Conservation (phyloP, 2,113 vertebrate species). For the Menidia beryllina region DNA sequence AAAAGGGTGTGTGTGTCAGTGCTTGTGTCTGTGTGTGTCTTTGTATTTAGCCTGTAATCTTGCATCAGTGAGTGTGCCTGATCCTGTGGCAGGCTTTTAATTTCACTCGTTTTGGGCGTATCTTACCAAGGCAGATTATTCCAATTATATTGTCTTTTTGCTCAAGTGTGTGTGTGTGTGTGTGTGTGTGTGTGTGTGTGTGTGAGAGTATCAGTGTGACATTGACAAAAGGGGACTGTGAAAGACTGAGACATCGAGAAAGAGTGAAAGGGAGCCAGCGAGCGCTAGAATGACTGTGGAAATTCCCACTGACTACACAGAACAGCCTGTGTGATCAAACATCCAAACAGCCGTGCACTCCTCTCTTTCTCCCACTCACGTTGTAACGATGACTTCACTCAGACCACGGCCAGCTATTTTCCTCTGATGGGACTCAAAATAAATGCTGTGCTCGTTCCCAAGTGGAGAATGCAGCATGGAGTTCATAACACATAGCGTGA, state of each 20-base stretch:
- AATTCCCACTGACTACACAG: conserved; percentile 75
- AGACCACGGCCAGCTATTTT: conserved; percentile 43
- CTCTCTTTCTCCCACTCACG: conserved; percentile 35
- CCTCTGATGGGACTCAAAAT: conserved; percentile 54
- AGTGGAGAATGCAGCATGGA: conserved; percentile 26
- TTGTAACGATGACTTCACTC: conserved; percentile 63
- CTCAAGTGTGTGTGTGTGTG: conserved; percentile 20
- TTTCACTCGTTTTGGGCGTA: conserved; percentile 67
- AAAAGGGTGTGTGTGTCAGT: conserved; percentile 19
- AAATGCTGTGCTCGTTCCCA: conserved; percentile 36
- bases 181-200: conserved; percentile 18
- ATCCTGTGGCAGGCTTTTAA: conserved; percentile 61
- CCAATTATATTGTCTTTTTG: conserved; percentile 56
- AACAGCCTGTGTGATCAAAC: conserved; percentile 64
- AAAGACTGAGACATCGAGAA: conserved; percentile 62
- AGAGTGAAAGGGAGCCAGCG: conserved; percentile 52
- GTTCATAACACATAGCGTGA: conserved; percentile 33
- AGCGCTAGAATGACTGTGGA: conserved; percentile 72
- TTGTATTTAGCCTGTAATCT: conserved; percentile 66
- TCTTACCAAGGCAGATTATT: conserved; percentile 63
- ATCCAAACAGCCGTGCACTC: conserved; percentile 63
- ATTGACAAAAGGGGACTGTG: conserved; percentile 51
- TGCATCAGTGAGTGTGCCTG: conserved; percentile 58
- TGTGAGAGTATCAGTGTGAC: conserved; percentile 29
- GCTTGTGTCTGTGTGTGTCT: conserved; percentile 10